These are phyloP conservation scores for Dryoscopus gambensis DNA, from an alignment of 2,113 vertebrate genomes.

Conservation along the genomic window DNA sequence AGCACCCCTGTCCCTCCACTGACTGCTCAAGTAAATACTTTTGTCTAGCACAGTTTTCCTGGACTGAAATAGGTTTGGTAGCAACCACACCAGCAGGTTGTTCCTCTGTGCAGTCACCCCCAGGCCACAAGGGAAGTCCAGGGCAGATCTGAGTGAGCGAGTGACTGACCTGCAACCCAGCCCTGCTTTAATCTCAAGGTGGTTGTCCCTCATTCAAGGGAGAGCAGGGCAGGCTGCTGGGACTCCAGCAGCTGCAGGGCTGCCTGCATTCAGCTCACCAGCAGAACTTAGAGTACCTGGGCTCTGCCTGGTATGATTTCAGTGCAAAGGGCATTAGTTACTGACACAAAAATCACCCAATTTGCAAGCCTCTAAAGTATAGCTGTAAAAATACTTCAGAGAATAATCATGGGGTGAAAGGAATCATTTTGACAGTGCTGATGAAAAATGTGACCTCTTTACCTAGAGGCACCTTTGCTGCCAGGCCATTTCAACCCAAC, in stretches of 20 bases:
- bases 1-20: not conserved
- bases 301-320: not conserved
- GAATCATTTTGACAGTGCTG: not conserved
- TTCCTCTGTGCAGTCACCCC: not conserved
- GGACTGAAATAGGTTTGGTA: not conserved
- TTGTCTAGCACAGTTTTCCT: not conserved
- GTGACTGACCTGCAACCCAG: not conserved
- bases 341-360: not conserved
- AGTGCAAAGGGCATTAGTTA: not conserved
- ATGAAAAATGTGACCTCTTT: not conserved
- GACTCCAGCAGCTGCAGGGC: not conserved
- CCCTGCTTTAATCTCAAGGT: not conserved
- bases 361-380: not conserved
- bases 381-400: not conserved
- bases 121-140: not conserved
- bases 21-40: not conserved
- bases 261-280: not conserved
- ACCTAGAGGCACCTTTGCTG: not conserved
- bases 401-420: not conserved
- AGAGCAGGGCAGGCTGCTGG: not conserved
- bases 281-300: not conserved
- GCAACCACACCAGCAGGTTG: not conserved
- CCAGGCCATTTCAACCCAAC: not conserved
- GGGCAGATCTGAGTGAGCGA: not conserved
- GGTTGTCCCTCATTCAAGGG: not conserved